phyloP scores from a whole-genome alignment of 2,113 vertebrate species.

The Indicator indicator region DNA sequence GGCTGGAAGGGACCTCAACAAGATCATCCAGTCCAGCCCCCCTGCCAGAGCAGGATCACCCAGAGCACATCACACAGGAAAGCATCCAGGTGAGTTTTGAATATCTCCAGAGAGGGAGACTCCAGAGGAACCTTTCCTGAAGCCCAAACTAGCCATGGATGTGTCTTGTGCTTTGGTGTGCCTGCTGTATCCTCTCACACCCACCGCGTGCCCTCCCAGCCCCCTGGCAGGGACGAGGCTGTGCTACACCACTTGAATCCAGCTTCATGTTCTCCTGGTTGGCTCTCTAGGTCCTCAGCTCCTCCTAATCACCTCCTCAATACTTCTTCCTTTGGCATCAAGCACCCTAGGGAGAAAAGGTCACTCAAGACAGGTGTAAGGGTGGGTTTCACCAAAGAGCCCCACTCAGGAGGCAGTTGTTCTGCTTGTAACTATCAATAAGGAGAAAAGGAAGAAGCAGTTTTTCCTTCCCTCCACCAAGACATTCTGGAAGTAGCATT shows the following conservation, averaged over 20 bases:
- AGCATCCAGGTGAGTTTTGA: too few species aligned
- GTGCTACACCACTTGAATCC: background rate
- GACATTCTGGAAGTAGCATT: background rate
- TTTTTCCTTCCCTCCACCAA: background rate
- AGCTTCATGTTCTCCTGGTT: background rate
- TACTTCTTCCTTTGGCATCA: background rate
- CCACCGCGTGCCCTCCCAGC: background rate
- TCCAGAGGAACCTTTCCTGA: background rate
- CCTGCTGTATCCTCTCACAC: background rate
- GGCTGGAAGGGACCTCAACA: too few species aligned
- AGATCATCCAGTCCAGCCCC: too few species aligned
- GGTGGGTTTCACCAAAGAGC: background rate
- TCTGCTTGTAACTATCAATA: background rate
- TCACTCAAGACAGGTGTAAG: background rate
- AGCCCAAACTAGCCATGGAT: background rate
- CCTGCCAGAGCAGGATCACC: too few species aligned
- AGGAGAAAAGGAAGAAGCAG: background rate
- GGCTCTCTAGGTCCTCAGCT: background rate
- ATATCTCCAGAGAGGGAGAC: too few species aligned
- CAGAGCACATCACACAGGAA: too few species aligned
- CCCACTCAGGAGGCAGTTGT: background rate
- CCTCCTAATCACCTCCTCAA: background rate
- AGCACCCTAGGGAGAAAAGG: background rate
- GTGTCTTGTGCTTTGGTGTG: rapidly evolving
- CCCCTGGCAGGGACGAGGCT: background rate